Conservation (phyloP, 1,140 invertebrate genomes). For the Lucilia sericata region DNA sequence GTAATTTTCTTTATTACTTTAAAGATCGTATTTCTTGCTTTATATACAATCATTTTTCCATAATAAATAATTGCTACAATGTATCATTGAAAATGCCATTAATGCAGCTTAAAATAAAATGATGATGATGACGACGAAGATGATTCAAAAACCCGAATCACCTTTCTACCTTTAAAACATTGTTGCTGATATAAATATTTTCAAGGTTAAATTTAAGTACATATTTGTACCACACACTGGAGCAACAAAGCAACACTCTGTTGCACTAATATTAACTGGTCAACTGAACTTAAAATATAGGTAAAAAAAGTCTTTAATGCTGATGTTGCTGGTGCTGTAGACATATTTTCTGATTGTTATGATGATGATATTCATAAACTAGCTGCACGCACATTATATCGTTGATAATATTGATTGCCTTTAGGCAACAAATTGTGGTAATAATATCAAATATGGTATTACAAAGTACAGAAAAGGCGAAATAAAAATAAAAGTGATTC, state of each 20-base stretch:
- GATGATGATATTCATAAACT: constrained; percentile 10
- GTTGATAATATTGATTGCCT: constrained; percentile 19
- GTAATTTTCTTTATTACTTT: neutral
- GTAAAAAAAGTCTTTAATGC: neutral
- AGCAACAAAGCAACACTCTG: neutral
- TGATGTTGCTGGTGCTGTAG: neutral
- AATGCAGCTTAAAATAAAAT: neutral
- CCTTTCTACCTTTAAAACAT: neutral
- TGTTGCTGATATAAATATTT: constrained; percentile 21
- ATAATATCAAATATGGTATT: constrained; percentile 14
- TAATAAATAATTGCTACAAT: constrained; percentile 23
- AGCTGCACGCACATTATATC: constrained; percentile 16
- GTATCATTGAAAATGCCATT: neutral
- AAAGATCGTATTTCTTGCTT: neutral
- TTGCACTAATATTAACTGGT: neutral
- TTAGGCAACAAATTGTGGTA: neutral
- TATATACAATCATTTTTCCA: neutral
- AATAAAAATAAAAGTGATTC: neutral
- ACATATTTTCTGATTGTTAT: neutral
- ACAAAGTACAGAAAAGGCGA: neutral
- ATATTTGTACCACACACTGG: constrained; percentile 12
- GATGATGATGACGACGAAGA: neutral
- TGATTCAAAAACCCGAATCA: neutral
- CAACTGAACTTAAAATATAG: neutral
- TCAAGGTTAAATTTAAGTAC: constrained; percentile 27